Base-by-base conservation (phyloP, 2,113 vertebrate species). In the Ovibos moschatus region DNA sequence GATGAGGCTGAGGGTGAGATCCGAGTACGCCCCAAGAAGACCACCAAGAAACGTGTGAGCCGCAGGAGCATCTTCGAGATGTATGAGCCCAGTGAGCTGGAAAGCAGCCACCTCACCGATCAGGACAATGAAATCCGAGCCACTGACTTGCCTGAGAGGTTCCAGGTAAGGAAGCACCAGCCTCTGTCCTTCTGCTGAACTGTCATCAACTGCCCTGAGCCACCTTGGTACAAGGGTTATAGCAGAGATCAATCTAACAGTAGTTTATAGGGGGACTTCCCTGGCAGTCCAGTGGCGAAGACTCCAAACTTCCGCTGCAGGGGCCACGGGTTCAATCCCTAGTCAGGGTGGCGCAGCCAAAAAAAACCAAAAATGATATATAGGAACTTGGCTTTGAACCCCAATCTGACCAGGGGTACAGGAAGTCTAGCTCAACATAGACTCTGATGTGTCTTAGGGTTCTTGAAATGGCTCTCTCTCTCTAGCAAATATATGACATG, bases 101-200 rank as follows among this genome's bases (percentile, higher is more conserved):
- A 99, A 97, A 99, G 99, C 98, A 99, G 99, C 97, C 99, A 99
- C 98, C 99, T 99, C 92, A 99, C 99, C 0, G 99, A 99, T 98
- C 99, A 99, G 98, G 99, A 99, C 98, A 99, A 99, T 0, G 99
- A 99, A 98, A 99, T 99, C 98, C 99, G 99, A 85, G 98, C 99
- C 62, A 99, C 99, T 11, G 99, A 99, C 98, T 99, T 99, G 99
- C 99, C 99, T 0, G 99, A 99, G 98, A 99, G 99, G 94, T 99
- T 99, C 98, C 99, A 99, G 99, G 99, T 99, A 96, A 98, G 98
- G 51, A 85, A 93, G 50, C 21, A 45, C 43, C 23, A 74, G 47
- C 81, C 30, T 93, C 53, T 78, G n/a, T 81, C 27, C 25, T 97
- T 76, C 21, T 92, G 21, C 21, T 15, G 2, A 28, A n/a, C 30